Evolutionary conservation across 2,113 vertebrate genomes (phyloP).

Genomic region (Chelonoidis abingdonii): DNA sequence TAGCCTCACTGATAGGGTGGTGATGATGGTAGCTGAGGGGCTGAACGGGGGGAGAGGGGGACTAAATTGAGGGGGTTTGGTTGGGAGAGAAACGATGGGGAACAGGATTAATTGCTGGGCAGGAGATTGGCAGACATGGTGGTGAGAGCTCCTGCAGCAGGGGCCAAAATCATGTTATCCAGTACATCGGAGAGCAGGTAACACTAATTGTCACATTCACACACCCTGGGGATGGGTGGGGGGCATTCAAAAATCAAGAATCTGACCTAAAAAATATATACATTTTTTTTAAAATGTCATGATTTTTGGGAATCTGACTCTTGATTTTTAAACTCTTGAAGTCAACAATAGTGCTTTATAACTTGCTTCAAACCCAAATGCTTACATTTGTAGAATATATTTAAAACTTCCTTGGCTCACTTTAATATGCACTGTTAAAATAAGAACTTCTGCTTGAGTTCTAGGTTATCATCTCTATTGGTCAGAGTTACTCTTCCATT

Average conservation of each 20-base stretch:
- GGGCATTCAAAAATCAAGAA: not conserved
- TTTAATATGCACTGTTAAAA: not conserved
- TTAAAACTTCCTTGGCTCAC: not conserved
- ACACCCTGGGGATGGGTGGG: not conserved
- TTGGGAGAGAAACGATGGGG: not conserved
- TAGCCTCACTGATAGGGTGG: not conserved
- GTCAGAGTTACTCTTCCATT: not conserved
- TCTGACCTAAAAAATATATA: not conserved
- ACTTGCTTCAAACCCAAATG: not conserved
- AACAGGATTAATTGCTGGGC: not conserved
- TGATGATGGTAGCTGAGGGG: not conserved
- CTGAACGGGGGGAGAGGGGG: no score
- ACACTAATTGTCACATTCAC: not conserved
- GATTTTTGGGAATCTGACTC: not conserved
- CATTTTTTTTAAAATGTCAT: not conserved
- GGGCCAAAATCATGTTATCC: not conserved
- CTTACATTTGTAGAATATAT: not conserved
- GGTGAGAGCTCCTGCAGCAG: not conserved
- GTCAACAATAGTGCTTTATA: not conserved
- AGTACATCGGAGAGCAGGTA: not conserved
- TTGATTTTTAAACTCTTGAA: not conserved
- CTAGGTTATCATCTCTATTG: no score
- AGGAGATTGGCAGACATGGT: not conserved
- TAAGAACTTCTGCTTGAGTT: not conserved
- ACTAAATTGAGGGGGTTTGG: not conserved